Base-by-base conservation (phyloP, 2,888 invertebrate genomes). In the Sphaerophoria rueppellii region DNA sequence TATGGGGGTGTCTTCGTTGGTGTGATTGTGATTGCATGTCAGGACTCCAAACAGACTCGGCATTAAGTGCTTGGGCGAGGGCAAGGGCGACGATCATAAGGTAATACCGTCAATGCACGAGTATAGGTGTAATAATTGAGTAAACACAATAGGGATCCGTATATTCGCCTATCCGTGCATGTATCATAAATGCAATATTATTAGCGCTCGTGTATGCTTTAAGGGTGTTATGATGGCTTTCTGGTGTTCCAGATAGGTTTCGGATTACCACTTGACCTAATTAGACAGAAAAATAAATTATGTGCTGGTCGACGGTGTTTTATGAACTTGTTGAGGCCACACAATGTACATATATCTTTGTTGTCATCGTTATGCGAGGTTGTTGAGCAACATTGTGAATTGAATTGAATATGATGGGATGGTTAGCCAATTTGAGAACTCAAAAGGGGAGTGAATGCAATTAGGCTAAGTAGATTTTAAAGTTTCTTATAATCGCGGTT, bases 261-360 rank as follows among this genome's bases (percentile, higher is more conserved):
- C 67, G 54, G 71, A 67, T 81, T 81, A 69, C 75, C 83, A 85
- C 83, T 85, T 73, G 80, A 85, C 83, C 83, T 85, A 85, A 85
- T 85, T 85, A 81, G 43, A 32, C 34, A 32, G 40, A 40, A 16
- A 32, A n/a, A 16, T 55, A 54, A 55, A 35, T 52, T 12, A n/a
- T 57, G 40, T 52, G 37, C 24, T 70, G 52, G 40, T 67, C 52
- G 57, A 2, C 46, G 67, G 35, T 7, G 46, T 54, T 65, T 37
- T 60, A 43, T 54, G 40, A 54, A 54, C 67, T 67, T 54, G 54
- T 67, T 67, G 54, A 67, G 54, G 32, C 34, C 50, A 40, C 24
- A 11, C 5, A 6, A 12, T 12, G 11, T 6, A 16, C 60, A 16
- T 58, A 24, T 40, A 58, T 11, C 40, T 7, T 40, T 6, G 24